Percentiles rank a stretch among this genome's conserved stretches.
These are phyloP conservation scores for Actinia equina DNA, from an alignment of 64 coral and sea anemone species.

Conservation along the genomic window DNA sequence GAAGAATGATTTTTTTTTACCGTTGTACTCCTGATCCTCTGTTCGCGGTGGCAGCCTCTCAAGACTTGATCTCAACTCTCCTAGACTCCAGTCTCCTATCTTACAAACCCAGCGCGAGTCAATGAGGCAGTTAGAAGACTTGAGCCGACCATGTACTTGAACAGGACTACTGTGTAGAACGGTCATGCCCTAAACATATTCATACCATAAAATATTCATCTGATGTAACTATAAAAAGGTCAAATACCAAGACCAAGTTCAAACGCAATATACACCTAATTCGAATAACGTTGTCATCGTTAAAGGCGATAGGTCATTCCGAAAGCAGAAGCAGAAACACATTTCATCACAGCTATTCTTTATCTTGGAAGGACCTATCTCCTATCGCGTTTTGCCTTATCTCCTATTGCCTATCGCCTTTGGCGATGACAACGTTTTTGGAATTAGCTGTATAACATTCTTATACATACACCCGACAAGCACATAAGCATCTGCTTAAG, in stretches of 20 bases:
- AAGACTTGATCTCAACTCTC: slow-evolving; percentile 65
- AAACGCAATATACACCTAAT: too few relatives aligned
- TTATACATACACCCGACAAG: too few relatives aligned
- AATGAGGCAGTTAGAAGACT: slow-evolving; percentile 85
- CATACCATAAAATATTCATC: neutral
- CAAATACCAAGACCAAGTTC: neutral
- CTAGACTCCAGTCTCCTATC: slow-evolving; percentile 89
- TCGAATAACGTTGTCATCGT: too few relatives aligned
- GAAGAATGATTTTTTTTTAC: neutral
- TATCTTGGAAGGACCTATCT: neutral
- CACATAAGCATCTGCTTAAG: too few relatives aligned
- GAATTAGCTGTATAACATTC: too few relatives aligned
- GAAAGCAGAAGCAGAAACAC: too few relatives aligned
- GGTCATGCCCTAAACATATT: slow-evolving; percentile 58
- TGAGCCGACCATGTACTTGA: slow-evolving; percentile 84
- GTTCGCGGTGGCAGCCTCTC: slow-evolving; percentile 49
- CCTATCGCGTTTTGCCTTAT: too few relatives aligned
- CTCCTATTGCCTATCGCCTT: too few relatives aligned
- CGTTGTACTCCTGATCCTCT: slow-evolving; percentile 70
- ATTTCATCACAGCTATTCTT: too few relatives aligned
- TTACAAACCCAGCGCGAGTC: slow-evolving; percentile 91
- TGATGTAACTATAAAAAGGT: neutral
- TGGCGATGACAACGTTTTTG: too few relatives aligned
- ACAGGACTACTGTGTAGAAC: slow-evolving; percentile 78
- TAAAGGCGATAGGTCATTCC: too few relatives aligned